A percentile compares a stretch with the other conserved stretches of the same genome.
Conservation (phyloP, 2,797 vertebrate species). For the Thunnus albacares region DNA sequence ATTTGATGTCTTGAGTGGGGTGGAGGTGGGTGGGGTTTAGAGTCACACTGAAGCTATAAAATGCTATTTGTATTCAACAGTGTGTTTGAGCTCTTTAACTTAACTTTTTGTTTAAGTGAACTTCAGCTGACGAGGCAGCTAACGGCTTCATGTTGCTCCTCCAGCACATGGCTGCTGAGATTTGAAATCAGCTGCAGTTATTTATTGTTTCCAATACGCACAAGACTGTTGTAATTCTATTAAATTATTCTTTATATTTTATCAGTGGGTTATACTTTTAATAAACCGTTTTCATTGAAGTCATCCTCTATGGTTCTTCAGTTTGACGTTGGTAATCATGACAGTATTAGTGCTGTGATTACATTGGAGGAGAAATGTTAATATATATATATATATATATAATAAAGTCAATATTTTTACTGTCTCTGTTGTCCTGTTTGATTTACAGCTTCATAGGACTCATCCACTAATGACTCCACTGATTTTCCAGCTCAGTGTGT, state of each 20-base stretch:
- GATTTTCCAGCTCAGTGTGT: too few species aligned
- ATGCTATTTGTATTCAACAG: neutral
- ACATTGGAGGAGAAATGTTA: constrained; percentile 7
- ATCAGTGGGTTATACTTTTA: neutral
- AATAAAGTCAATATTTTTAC: constrained; percentile 37
- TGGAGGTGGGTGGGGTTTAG: neutral
- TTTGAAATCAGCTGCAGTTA: constrained; percentile 9
- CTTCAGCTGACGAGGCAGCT: constrained; percentile 20
- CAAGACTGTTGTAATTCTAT: constrained; percentile 10
- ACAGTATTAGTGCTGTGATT: constrained; percentile 5
- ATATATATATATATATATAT: constrained; percentile 4
- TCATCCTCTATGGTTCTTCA: neutral
- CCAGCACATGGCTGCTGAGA: neutral
- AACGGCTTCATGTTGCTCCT: neutral
- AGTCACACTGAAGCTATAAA: neutral
- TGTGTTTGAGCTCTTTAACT: neutral
- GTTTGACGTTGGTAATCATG: neutral
- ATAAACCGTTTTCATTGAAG: neutral
- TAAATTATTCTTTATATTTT: constrained; percentile 16
- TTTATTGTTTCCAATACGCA: constrained; percentile 18
- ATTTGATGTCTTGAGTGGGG: neutral
- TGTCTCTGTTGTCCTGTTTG: neutral
- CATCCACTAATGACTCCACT: too few species aligned
- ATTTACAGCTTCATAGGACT: neutral
- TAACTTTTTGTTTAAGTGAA: neutral